Evolutionary conservation across 2,888 invertebrate species (phyloP), one percentile per base, ranked within the genome.

Genomic region (Bimastos eiseni): DNA sequence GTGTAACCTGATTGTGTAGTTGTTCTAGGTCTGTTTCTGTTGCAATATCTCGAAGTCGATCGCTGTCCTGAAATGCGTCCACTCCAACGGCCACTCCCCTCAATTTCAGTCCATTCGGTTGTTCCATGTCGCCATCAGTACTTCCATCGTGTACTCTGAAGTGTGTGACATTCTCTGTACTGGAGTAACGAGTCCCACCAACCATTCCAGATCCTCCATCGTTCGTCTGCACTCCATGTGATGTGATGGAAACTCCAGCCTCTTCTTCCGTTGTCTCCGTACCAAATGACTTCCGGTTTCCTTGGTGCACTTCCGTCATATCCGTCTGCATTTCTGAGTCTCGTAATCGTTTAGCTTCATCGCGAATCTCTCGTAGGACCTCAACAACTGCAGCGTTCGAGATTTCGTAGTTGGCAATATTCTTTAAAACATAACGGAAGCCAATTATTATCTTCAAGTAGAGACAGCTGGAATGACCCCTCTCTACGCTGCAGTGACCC

Each of bases 281-380:
- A 24, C 86, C 86, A 17, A 37, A 13, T 86, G 86, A 37, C 86
- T 34, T 86, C 86, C 86, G 86, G 36, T 86, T 34, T 36, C 36
- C 86, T 8, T 34, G 21, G 37, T 21, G 1, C 24, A 21, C 36
- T 19, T 34, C 86, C 13, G 33, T 3, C 21, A 17, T 17, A 24
- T 86, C 86, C 37, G 86, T 86, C 36, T 86, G 86, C 34, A 37
- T 86, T 37, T 86, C 86, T 6, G 37, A 86, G 86, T 86, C 86
- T 34, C 86, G 86, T 0, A 36, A 36, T n/a, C 86, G 86, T 36
- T 37, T 86, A 36, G 86, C 36, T 37, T 86, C 86, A 37, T 86
- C 86, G 33, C 86, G 86, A 86, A 86, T 86, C 86, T 86, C 86
- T 13, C 86, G 86, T 21, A 86, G 24, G 21, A 34, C n/a, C 86